Evolutionary conservation across 1,140 invertebrate species (phyloP).

Genomic region (Diorhabda sublineata): DNA sequence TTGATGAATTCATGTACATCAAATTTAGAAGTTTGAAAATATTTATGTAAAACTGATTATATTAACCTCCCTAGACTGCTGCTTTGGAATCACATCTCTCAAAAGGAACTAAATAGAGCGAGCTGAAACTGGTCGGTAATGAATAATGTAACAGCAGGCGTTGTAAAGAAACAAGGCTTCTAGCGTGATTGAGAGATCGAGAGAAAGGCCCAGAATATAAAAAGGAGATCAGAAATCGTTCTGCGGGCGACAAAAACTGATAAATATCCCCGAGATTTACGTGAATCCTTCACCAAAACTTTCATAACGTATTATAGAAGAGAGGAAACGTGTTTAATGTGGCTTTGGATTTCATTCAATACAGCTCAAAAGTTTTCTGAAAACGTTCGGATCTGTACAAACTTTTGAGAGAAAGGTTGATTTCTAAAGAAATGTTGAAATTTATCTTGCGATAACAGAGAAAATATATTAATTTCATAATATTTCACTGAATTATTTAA

Average conservation of each 20-base stretch:
- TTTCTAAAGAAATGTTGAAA: too few species aligned
- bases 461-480: too few species aligned
- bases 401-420: not conserved
- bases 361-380: not conserved
- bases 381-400: not conserved
- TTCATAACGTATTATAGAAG: slow-evolving; percentile 29
- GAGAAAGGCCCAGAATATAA: slow-evolving; percentile 43
- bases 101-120: slow-evolving; percentile 35
- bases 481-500: too few species aligned
- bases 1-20: too few species aligned
- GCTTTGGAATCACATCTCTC: slow-evolving; percentile 6
- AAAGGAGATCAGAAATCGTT: slow-evolving; percentile 47
- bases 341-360: not conserved
- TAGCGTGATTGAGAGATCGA: slow-evolving; percentile 44
- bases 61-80: slow-evolving; percentile 18
- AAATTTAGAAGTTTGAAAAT: too few species aligned
- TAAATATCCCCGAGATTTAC: slow-evolving; percentile 44
- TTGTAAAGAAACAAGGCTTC: slow-evolving; percentile 45
- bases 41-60: too few species aligned
- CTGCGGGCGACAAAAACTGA: slow-evolving; percentile 45
- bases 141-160: slow-evolving; percentile 44
- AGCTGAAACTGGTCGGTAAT: slow-evolving; percentile 35
- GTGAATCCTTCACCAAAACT: slow-evolving; percentile 31
- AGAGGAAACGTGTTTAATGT: slow-evolving; percentile 1
- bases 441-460: too few species aligned